Percentiles rank a stretch among this genome's conserved stretches.
These are phyloP conservation scores for Aphaenogaster ashmeadi DNA, from an alignment of 1,140 invertebrate genomes.

Conservation along the genomic window DNA sequence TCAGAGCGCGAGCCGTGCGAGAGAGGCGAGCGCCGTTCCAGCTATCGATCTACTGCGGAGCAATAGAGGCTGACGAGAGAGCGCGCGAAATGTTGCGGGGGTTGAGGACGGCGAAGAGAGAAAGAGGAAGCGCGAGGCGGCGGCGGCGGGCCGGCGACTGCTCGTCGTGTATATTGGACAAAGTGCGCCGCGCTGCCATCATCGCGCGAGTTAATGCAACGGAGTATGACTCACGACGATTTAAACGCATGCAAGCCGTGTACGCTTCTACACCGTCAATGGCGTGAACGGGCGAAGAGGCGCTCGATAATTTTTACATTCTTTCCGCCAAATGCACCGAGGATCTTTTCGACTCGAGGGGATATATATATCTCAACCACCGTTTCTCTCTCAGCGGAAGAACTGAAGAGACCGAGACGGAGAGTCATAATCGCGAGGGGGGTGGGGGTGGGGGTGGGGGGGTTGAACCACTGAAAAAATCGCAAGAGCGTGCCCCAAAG, in stretches of 20 bases:
- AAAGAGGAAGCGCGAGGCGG: slow-evolving; percentile 66
- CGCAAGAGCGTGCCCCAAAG: neutral
- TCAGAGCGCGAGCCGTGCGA: slow-evolving; percentile 70
- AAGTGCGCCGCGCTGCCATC: slow-evolving; percentile 28
- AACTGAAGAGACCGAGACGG: neutral
- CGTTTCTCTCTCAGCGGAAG: neutral
- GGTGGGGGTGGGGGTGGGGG: neutral
- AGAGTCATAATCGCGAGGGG: neutral
- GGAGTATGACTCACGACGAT: slow-evolving; percentile 31
- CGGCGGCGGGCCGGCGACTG: slow-evolving; percentile 25
- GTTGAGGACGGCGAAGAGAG: slow-evolving; percentile 64
- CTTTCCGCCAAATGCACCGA: neutral
- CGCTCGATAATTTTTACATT: neutral
- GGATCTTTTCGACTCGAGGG: neutral
- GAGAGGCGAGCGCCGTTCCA: slow-evolving; percentile 68
- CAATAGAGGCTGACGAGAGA: slow-evolving; percentile 71
- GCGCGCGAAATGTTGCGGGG: slow-evolving; percentile 72
- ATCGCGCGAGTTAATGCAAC: slow-evolving; percentile 24
- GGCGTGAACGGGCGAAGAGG: neutral
- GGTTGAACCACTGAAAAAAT: neutral
- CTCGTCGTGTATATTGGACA: slow-evolving; percentile 24
- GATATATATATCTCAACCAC: no score
- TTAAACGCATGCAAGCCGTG: slow-evolving; percentile 8
- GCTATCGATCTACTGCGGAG: slow-evolving; percentile 85
- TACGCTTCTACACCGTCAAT: neutral